Base-by-base conservation (phyloP, 2,888 invertebrate species). In the Tachina lurida region DNA sequence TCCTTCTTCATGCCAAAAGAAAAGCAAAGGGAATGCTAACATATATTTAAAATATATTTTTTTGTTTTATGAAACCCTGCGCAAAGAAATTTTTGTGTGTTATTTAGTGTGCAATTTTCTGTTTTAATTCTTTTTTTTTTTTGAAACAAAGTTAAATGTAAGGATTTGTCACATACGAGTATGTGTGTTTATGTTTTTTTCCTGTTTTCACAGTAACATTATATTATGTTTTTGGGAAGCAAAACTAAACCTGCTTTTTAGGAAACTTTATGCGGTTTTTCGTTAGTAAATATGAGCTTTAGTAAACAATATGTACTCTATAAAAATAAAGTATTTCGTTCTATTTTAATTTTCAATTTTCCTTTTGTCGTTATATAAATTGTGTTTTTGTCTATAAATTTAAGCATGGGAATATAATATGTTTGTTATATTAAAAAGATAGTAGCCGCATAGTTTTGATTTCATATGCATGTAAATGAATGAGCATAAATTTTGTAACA, bases 401-500 rank as follows among this genome's bases (percentile, higher is more conserved):
- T 39, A 17, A 39, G 45, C 39, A 45, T 63, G 17, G 10, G n/a
- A 19, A 65, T 56, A 49, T 74, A 74, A 60, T 67, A 70, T 70
- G 68, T 68, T 54, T 9, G 74, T 5, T 31, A 31, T 39, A 77
- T 77, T 78, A 73, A 62, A 68, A 68, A 76, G 86, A 86, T 86
- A 80, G 81, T 60, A 70, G 68, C 86, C 76, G 75, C 86, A 79
- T 82, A 83, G 79, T 83, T 86, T 83, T 86, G 86, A 86, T 83
- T 79, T 83, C 56, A 78, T 56, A 67, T 65, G 65, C 49, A 45
- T 70, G 15, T 12, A 31, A 78, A 83, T 76, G 79, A 83, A 83
- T 80, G 83, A 80, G 80, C 79, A 86, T 86, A 83, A 86, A 86
- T 86, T 86, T 45, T 76, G 75, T 77, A 83, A 83, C 86, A 86